Conservation (phyloP, 2,797 vertebrate species). For the Erethizon dorsatum region DNA sequence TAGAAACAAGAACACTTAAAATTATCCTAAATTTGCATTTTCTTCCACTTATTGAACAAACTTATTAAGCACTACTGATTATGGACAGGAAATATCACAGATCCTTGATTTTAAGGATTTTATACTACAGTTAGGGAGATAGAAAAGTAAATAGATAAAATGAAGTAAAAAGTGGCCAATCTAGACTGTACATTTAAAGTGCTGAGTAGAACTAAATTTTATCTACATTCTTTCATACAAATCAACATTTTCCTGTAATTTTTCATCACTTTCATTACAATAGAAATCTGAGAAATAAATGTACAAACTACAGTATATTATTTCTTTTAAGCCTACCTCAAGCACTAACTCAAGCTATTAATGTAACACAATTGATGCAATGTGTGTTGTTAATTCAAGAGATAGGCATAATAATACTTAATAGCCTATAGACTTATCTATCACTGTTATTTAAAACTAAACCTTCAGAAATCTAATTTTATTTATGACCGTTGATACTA, state of each 20-base stretch:
- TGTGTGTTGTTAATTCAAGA: background rate
- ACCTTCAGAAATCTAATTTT: background rate
- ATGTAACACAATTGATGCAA: background rate
- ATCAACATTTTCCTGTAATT: background rate
- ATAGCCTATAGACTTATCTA: background rate
- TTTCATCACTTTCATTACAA: slow-evolving; percentile 19
- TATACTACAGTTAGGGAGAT: background rate
- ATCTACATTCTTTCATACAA: background rate
- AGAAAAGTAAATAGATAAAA: background rate
- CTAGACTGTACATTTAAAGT: background rate
- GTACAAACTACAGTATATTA: background rate
- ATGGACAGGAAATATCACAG: background rate
- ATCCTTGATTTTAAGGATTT: background rate
- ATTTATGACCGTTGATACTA: background rate
- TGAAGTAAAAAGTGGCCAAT: background rate
- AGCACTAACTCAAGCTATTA: background rate
- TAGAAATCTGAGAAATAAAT: background rate
- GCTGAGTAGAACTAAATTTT: background rate
- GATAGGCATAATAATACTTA: background rate
- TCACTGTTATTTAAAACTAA: background rate
- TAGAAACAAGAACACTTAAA: background rate
- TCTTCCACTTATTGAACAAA: background rate
- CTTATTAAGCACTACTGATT: background rate
- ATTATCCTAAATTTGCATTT: background rate
- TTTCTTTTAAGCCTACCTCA: slow-evolving; percentile 18